Percentiles rank a stretch among this genome's conserved stretches.
These are phyloP conservation scores for Drosophila heteroneura DNA, from an alignment of 2,888 invertebrate species.

Conservation along the genomic window DNA sequence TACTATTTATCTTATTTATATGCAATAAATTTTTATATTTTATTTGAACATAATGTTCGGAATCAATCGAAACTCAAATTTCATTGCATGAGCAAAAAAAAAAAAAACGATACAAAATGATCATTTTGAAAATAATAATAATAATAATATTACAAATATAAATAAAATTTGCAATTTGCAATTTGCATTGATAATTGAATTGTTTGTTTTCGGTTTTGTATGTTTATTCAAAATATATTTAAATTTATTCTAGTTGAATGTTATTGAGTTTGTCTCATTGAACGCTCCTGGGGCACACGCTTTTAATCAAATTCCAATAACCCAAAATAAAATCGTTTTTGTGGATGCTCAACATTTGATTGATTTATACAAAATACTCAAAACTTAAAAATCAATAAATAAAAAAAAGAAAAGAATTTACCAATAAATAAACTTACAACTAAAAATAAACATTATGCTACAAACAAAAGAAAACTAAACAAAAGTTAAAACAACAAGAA, in stretches of 20 bases:
- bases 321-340: constrained; percentile 49
- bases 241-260: constrained; percentile 73
- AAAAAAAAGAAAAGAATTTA: constrained; percentile 12
- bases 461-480: constrained; percentile 51
- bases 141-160: constrained; percentile 10
- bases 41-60: constrained; percentile 48
- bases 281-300: constrained; percentile 80
- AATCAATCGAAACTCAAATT: constrained; percentile 61
- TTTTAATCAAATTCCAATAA: constrained; percentile 51
- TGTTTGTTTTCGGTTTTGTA: constrained; percentile 59
- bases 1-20: neutral
- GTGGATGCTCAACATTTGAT: constrained; percentile 64
- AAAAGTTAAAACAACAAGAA: constrained; percentile 48
- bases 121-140: constrained; percentile 5
- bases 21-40: constrained; percentile 54
- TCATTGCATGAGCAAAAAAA: constrained; percentile 66
- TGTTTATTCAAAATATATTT: constrained; percentile 54
- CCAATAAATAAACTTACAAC: constrained; percentile 35
- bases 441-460: constrained; percentile 63
- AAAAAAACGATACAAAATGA: constrained; percentile 8
- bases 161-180: constrained; percentile 50
- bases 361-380: constrained; percentile 47
- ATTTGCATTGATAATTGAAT: constrained; percentile 70
- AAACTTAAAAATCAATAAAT: constrained; percentile 20
- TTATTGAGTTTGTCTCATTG: constrained; percentile 79